A percentile compares a stretch with the other conserved stretches of the same genome.
Evolutionary conservation across 2,797 vertebrate species (phyloP).

Genomic region (Myotis planiceps): DNA sequence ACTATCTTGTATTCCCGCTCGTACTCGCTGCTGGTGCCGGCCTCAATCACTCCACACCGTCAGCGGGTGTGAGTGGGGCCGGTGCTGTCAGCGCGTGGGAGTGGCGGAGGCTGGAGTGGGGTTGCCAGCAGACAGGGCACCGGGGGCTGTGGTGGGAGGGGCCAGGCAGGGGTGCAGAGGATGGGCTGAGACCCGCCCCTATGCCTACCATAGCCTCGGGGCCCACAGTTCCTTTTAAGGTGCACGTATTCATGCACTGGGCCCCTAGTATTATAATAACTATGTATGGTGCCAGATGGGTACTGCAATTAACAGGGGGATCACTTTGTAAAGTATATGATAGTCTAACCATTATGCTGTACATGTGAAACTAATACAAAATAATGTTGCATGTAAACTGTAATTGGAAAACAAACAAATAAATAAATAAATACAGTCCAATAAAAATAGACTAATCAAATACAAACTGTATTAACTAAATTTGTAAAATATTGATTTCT

Average conservation of each 20-base stretch:
- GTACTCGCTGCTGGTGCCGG: too few relatives aligned
- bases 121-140: too few relatives aligned
- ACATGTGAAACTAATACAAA: not conserved
- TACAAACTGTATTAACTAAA: not conserved
- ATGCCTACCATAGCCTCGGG: too few relatives aligned
- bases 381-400: not conserved
- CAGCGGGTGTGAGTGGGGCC: too few relatives aligned
- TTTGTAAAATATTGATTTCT: not conserved
- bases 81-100: fast-evolving
- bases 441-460: not conserved
- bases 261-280: not conserved
- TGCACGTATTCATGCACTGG: too few relatives aligned
- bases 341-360: not conserved
- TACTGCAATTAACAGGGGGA: not conserved
- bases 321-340: not conserved
- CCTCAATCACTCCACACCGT: too few relatives aligned
- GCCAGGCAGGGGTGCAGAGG: too few relatives aligned
- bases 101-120: too few relatives aligned
- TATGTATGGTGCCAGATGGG: not conserved
- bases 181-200: too few relatives aligned
- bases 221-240: too few relatives aligned
- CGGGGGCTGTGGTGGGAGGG: too few relatives aligned
- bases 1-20: too few relatives aligned
- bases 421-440: not conserved
- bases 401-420: not conserved